Conservation (phyloP, 1,140 invertebrate species). For the Paramacrobiotus metropolitanus region DNA sequence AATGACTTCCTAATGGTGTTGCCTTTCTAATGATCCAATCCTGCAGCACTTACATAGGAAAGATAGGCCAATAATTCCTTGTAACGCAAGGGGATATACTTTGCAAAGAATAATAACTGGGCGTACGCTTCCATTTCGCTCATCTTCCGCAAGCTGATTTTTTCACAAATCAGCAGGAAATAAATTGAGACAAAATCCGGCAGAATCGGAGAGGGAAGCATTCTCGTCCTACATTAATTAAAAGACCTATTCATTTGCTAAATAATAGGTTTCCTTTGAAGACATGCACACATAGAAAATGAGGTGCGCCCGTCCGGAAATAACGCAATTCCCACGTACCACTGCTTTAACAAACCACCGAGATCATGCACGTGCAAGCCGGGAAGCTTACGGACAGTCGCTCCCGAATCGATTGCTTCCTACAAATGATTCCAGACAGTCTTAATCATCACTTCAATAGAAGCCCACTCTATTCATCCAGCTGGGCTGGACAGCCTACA, state of each 20-base stretch:
- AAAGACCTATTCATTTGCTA: no score
- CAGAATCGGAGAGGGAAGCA: background rate
- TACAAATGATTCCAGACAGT: no score
- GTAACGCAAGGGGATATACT: background rate
- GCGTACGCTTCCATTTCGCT: background rate
- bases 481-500: no score
- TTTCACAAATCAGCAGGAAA: background rate
- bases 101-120: background rate
- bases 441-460: no score
- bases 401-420: no score
- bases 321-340: no score
- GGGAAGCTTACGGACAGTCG: background rate
- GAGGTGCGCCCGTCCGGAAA: no score
- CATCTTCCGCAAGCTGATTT: background rate
- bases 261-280: no score
- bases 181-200: background rate
- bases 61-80: background rate
- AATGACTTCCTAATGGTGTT: background rate
- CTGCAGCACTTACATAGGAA: background rate
- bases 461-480: no score
- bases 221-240: background rate
- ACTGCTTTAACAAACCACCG: background rate
- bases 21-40: background rate
- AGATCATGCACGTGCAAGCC: background rate
- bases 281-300: no score